phyloP scores from a whole-genome alignment of 1,140 invertebrate genomes.

The Drosophila dunni region DNA sequence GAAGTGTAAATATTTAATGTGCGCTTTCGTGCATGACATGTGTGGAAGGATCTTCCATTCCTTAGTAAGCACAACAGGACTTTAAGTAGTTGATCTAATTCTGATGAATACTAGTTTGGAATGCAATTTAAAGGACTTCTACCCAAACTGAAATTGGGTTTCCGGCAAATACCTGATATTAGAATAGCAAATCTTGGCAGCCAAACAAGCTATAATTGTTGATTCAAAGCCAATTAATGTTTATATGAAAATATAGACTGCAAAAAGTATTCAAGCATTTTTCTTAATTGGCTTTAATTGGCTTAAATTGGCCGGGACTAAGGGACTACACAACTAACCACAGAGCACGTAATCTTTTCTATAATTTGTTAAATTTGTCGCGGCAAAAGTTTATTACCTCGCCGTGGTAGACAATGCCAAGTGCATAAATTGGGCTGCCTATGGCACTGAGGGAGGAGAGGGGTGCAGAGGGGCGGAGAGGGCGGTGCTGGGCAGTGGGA shows the following conservation, averaged over 20 bases:
- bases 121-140: conserved; percentile 4
- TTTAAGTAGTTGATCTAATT: conserved; percentile 30
- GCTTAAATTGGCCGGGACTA: conserved; percentile 47
- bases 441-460: conserved; percentile 14
- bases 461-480: not conserved
- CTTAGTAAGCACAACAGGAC: not conserved
- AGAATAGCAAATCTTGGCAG: not conserved
- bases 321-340: conserved; percentile 5
- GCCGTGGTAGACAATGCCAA: conserved; percentile 68
- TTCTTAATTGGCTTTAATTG: conserved; percentile 75
- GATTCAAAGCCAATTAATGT: conserved; percentile 34
- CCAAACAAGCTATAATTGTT: conserved; percentile 27
- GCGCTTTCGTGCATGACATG: conserved; percentile 80
- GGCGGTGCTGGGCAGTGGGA: not conserved
- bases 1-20: conserved; percentile 84
- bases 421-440: conserved; percentile 76
- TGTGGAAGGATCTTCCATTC: conserved; percentile 26
- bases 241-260: not conserved
- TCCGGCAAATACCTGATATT: conserved; percentile 7
- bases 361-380: conserved; percentile 83
- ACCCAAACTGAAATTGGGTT: not conserved
- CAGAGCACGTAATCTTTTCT: conserved; percentile 76
- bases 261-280: conserved; percentile 32
- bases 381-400: conserved; percentile 80
- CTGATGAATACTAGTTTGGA: conserved; percentile 10